Percentiles rank a stretch among this genome's conserved stretches.
These are phyloP conservation scores for Pantelozetes paolii DNA, from an alignment of 2,888 invertebrate genomes.

Conservation along the genomic window DNA sequence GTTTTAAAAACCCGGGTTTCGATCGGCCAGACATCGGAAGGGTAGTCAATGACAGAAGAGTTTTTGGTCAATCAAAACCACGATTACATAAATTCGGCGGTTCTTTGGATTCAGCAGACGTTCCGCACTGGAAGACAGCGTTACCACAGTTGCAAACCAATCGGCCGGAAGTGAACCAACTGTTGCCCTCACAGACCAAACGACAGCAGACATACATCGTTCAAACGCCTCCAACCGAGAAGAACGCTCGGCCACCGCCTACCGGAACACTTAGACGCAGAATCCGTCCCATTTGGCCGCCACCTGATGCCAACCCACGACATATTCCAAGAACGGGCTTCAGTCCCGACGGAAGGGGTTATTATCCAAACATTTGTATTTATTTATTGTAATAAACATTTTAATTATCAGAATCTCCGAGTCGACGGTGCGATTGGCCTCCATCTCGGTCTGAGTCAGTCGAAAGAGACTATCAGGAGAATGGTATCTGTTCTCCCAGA, in stretches of 20 bases:
- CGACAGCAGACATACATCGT: conserved; percentile 42
- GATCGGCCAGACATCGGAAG: neutral
- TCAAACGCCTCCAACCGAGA: conserved; percentile 41
- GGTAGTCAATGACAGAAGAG: conserved; percentile 30
- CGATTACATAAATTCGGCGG: neutral
- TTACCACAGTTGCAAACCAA: conserved; percentile 21
- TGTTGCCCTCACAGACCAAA: conserved; percentile 41
- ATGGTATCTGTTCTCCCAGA: conserved; percentile 13
- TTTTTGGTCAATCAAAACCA: conserved; percentile 21
- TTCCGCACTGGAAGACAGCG: conserved; percentile 36
- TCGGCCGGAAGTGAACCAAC: conserved; percentile 30
- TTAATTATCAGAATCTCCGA: conserved; percentile 33
- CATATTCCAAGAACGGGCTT: conserved; percentile 6
- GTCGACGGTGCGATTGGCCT: conserved; percentile 31
- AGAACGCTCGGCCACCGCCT: conserved; percentile 34
- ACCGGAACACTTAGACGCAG: conserved; percentile 22
- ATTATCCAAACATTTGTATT: neutral
- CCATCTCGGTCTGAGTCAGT: conserved; percentile 17
- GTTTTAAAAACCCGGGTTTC: neutral
- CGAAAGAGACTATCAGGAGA: conserved; percentile 28
- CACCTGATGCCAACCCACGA: conserved; percentile 2
- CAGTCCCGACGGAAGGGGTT: conserved; percentile 35
- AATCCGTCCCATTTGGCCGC: conserved; percentile 39
- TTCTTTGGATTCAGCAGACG: conserved; percentile 9
- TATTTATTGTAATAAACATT: neutral